Base-by-base conservation (phyloP, 2,113 vertebrate species). In the Apaloderma vittatum region DNA sequence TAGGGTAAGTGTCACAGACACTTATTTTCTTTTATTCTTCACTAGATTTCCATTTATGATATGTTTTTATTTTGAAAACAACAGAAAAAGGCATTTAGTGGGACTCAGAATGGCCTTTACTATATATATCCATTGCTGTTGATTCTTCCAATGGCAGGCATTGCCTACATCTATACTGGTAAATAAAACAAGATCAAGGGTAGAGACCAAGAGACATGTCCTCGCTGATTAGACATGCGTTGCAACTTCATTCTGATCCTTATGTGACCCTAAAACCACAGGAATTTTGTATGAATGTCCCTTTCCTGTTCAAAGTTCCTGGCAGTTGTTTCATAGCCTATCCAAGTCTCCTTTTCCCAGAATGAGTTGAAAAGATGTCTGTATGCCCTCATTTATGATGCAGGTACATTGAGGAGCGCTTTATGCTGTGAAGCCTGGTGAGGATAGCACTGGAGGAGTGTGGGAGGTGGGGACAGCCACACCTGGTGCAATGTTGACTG, bases 131-230 rank as follows among this genome's bases (percentile, higher is more conserved):
- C 14, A 26, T 46, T 34, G 6, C 22, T 71, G 26, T 19, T 22
- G 4, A 74, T 74, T 48, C 23, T 63, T 94, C 58, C n/a, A 66
- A 0, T 52, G 75, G 19, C 29, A 63, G 13, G 22, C 12, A 67
- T 6, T 59, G 22, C 17, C 52, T 76, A 21, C 12, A 30, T n/a
- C 23, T 65, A 15, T 37, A 37, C 12, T 29, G 20, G 40, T 30
- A 48, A 94, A 75, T 17, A 46, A 88, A 82, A 10, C 4, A 63
- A 76, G 49, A 15, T 34, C 20, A 49, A 71, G 19, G 54, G 37
- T 5, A 73, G 34, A 80, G 27, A 46, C 17, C 0, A 11, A 76
- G 20, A 63, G 22, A 10, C 62, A 43, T 2, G 0, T 1, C 37
- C 22, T 94, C 20, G 12, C 24, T 63, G 3, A 55, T 86, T 65